Conservation (phyloP, 2,797 vertebrate species). For the Rhynchonycteris naso region DNA sequence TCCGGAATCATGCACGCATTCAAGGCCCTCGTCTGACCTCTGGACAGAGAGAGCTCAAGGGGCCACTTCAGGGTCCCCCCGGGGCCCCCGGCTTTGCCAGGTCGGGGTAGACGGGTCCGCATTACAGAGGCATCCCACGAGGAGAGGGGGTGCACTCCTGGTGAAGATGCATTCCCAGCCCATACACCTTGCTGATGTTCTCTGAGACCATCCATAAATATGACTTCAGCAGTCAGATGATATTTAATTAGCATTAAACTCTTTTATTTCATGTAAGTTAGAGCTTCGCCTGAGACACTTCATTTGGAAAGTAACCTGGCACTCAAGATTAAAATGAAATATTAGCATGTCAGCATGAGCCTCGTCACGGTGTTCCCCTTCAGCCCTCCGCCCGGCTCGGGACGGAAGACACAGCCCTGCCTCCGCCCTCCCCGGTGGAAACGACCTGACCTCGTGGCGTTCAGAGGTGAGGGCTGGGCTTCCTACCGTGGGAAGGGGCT, state of each 20-base stretch:
- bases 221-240: constrained; percentile 57
- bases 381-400: background rate
- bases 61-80: fast-evolving
- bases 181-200: background rate
- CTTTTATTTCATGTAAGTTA: constrained; percentile 76
- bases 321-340: constrained; percentile 78
- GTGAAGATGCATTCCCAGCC: background rate
- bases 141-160: background rate
- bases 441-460: fast-evolving
- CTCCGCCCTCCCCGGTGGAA: background rate
- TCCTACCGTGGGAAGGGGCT: background rate
- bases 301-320: constrained; percentile 77
- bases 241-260: constrained; percentile 78
- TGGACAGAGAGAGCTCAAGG: background rate
- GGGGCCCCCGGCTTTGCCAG: background rate
- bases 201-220: constrained; percentile 60
- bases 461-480: background rate
- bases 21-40: background rate
- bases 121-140: background rate
- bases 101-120: fast-evolving
- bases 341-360: constrained; percentile 54
- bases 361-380: background rate
- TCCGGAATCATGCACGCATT: background rate
- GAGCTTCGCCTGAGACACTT: constrained; percentile 72
- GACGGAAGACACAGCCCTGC: fast-evolving